Evolutionary conservation across 1,140 invertebrate species (phyloP).

Genomic region (Rhizoglyphus robini): DNA sequence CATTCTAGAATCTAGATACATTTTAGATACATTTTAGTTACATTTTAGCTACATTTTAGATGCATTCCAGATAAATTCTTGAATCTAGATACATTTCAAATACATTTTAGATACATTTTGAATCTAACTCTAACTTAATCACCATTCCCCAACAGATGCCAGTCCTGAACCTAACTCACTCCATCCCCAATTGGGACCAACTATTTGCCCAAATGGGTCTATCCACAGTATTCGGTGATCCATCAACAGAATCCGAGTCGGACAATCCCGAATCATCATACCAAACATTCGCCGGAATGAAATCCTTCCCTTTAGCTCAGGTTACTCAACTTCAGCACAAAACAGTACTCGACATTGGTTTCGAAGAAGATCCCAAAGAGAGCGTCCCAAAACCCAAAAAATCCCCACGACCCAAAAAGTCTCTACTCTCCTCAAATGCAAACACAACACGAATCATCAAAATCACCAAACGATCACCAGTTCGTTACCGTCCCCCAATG

Average conservation of each 20-base stretch:
- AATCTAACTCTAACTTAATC: not conserved
- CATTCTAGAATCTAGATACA: no score
- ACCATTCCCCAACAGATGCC: conserved; percentile 26
- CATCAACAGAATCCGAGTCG: conserved; percentile 23
- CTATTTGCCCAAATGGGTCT: conserved; percentile 27
- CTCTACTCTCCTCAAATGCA: no score
- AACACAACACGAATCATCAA: no score
- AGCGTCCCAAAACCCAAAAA: not conserved
- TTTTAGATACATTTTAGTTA: no score
- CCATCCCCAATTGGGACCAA: conserved; percentile 24
- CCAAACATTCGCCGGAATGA: conserved; percentile 25
- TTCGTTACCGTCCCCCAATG: no score
- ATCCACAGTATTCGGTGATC: conserved; percentile 25
- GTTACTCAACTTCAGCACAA: conserved; percentile 28
- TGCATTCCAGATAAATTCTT: no score
- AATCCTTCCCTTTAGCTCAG: conserved; percentile 27
- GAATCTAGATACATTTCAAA: no score
- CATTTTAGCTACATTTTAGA: no score
- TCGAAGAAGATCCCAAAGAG: not conserved
- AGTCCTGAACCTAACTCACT: conserved; percentile 25
- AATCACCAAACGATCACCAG: no score
- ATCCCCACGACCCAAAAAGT: no score
- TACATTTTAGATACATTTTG: no score
- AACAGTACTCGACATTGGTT: conserved; percentile 26
- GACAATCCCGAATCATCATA: not conserved